Conservation (phyloP, 2,113 vertebrate genomes). For the Picathartes gymnocephalus region DNA sequence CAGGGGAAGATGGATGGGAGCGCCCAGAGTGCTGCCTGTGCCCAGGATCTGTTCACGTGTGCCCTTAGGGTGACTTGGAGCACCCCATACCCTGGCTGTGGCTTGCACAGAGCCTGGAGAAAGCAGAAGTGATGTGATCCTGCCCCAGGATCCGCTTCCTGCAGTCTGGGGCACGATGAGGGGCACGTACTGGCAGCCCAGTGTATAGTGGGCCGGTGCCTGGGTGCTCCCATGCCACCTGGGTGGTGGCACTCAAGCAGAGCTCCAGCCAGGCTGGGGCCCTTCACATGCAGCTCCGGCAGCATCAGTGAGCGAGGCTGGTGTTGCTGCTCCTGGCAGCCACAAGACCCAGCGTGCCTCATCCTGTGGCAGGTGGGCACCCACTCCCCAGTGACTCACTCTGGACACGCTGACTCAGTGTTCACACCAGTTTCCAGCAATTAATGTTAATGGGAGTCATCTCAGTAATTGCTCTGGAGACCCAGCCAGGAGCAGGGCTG, state of each 20-base stretch:
- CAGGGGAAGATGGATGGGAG: neutral
- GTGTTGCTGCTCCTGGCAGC: neutral
- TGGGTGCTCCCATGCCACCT: fast-evolving
- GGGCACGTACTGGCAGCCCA: fast-evolving
- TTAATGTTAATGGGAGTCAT: neutral
- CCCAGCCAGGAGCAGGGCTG: neutral
- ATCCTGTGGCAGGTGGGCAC: neutral
- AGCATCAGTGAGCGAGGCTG: fast-evolving
- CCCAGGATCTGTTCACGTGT: fast-evolving
- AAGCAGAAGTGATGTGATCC: neutral
- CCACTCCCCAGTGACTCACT: neutral
- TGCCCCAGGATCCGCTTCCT: neutral
- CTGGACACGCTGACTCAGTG: neutral
- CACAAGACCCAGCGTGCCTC: fast-evolving
- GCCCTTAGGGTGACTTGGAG: neutral
- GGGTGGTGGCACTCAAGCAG: neutral
- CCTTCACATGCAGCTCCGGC: fast-evolving
- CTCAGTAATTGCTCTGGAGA: neutral
- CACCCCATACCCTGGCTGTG: fast-evolving
- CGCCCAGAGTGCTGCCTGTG: fast-evolving
- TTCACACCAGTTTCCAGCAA: neutral
- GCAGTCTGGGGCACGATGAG: fast-evolving
- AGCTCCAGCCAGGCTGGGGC: neutral
- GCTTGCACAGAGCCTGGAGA: neutral
- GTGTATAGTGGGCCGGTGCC: fast-evolving